Base-by-base conservation (phyloP, 2,888 invertebrate species). In the Prenolepis imparis region DNA sequence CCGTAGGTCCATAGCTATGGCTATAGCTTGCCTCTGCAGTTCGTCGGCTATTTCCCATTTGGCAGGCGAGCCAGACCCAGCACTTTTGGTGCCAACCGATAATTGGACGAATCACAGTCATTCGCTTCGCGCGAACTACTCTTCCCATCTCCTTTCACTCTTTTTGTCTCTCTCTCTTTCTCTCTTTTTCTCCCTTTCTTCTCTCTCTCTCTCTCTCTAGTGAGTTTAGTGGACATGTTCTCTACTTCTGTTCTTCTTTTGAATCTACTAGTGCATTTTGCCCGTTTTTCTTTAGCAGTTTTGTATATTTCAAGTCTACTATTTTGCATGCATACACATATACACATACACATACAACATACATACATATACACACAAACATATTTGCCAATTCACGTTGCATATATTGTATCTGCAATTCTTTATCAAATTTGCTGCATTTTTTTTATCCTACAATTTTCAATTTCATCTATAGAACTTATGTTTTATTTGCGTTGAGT, bases 1-100 rank as follows among this genome's bases (percentile, higher is more conserved):
- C 75, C 88, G 86, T 87, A 87, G 89, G 86, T 84, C 90, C 90
- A 89, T 88, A 87, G 90, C 87, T 75, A 75, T 83, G 83, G 87
- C 90, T 91, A 89, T 91, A 91, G 90, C 91, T 91, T 91, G 86
- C 90, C 90, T 91, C 89, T 88, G 86, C 90, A 90, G 91, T 90
- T 91, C 89, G 88, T 90, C 90, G 92, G 93, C 92, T 92, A 93
- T 93, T 93, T 93, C 92, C 93, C 93, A 93, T 93, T 93, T 93
- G 93, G 93, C 93, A 93, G 93, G 86, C 91, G 92, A 92, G 92
- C 93, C 93, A 93, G 93, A 93, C 92, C 93, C 93, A 93, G 93
- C 93, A 93, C 93, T 93, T 93, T 93, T 92, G 93, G 93, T 93
- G 93, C 93, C 93, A 93, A 93, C 93, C 93, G 93, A 93, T 93